Evolutionary conservation across 2,113 vertebrate genomes (phyloP).

Genomic region (Prietella phreatophila): DNA sequence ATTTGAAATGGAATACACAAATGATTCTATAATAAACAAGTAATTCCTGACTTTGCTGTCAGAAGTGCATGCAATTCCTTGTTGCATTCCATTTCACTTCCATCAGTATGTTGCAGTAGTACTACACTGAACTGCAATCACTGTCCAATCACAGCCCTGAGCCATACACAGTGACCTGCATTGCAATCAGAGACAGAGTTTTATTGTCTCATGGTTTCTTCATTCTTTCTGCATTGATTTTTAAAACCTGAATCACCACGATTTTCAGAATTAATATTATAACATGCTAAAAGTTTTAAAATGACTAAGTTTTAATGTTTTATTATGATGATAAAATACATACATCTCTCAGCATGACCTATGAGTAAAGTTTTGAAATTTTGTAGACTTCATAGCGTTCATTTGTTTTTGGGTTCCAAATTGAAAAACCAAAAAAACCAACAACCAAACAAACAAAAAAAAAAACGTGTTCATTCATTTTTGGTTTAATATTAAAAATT

Average conservation of each 20-base stretch:
- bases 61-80: not conserved
- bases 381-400: no score
- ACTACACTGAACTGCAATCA: not conserved
- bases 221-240: not conserved
- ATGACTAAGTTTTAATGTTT: not conserved
- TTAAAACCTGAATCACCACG: not conserved
- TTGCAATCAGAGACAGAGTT: not conserved
- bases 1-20: not conserved
- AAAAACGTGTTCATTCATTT: no score
- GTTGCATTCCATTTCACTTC: not conserved
- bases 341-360: not conserved
- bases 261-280: not conserved
- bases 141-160: not conserved
- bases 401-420: not conserved
- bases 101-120: not conserved
- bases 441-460: no score
- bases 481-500: no score
- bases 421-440: no score
- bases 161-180: not conserved
- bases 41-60: not conserved
- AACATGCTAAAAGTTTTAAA: not conserved
- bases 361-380: not conserved
- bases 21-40: not conserved
- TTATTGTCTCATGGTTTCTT: not conserved
- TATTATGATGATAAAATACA: not conserved